Evolutionary conservation across 2,113 vertebrate species (phyloP).

Genomic region (Zonotrichia leucophrys): DNA sequence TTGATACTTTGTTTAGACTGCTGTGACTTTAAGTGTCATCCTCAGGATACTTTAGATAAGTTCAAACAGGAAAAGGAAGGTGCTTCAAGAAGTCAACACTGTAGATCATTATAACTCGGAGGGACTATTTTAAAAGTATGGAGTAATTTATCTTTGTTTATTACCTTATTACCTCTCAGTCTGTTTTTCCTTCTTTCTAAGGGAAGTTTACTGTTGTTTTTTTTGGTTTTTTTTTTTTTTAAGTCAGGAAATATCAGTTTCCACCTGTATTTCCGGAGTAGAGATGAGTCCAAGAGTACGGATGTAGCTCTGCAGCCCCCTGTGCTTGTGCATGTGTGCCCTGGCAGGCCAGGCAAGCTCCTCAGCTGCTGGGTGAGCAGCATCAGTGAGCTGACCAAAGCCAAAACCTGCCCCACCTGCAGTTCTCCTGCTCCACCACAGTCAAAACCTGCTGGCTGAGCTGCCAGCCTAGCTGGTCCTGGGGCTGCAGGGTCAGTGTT

Average conservation of each 20-base stretch:
- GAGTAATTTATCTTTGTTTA: conserved; percentile 25
- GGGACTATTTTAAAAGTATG: neutral
- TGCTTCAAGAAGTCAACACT: conserved; percentile 45
- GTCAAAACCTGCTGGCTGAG: neutral
- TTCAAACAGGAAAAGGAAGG: conserved; percentile 46
- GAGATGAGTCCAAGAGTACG: neutral
- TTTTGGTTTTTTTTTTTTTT: neutral
- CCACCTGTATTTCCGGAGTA: neutral
- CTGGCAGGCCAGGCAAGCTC: neutral
- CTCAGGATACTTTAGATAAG: conserved; percentile 38
- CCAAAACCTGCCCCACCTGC: neutral
- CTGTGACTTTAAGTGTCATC: conserved; percentile 47
- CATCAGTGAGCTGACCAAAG: neutral
- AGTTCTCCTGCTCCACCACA: neutral
- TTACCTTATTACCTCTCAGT: neutral
- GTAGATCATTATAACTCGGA: neutral
- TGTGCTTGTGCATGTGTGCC: neutral
- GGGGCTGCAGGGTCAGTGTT: neutral
- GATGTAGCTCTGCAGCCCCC: neutral
- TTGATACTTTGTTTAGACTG: conserved; percentile 69
- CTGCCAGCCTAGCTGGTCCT: neutral
- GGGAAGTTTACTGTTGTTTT: neutral
- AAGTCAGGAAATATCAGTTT: neutral
- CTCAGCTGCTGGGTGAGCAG: neutral
- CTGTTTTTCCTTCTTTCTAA: neutral